Evolutionary conservation across 2,113 vertebrate species (phyloP).

Genomic region (Progne subis): DNA sequence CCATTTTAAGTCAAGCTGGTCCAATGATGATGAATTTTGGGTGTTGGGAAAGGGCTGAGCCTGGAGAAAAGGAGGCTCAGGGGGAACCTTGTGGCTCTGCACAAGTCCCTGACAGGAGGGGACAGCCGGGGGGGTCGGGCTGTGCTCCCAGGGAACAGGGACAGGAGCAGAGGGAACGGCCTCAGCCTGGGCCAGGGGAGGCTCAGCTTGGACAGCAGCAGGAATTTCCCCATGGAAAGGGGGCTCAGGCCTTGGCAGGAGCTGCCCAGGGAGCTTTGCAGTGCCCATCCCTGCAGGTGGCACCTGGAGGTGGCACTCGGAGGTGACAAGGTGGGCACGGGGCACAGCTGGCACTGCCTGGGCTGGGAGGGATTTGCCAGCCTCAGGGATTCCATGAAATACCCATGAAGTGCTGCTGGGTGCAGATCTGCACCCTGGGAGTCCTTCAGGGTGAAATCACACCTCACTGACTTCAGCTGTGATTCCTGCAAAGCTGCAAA

Average conservation of each 20-base stretch:
- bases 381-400: not conserved
- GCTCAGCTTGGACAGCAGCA: not conserved
- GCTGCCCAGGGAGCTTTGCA: not conserved
- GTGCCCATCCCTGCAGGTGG: not conserved
- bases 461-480: not conserved
- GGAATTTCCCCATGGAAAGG: not conserved
- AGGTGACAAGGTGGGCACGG: not conserved
- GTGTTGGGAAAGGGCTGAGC: not conserved
- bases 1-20: not conserved
- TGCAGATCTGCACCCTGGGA: not conserved
- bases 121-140: not conserved
- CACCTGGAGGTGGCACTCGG: not conserved
- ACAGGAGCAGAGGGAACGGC: not conserved
- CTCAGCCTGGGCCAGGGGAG: not conserved
- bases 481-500: not conserved
- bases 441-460: not conserved
- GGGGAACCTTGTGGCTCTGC: not conserved
- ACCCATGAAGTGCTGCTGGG: not conserved
- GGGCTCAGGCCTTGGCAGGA: accelerated
- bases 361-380: not conserved
- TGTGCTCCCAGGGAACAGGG: not conserved
- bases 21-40: not conserved
- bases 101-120: not conserved
- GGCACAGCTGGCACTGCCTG: not conserved
- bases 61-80: not conserved